Conservation (phyloP, 2,797 vertebrate genomes). For the Anolis apletophallus region DNA sequence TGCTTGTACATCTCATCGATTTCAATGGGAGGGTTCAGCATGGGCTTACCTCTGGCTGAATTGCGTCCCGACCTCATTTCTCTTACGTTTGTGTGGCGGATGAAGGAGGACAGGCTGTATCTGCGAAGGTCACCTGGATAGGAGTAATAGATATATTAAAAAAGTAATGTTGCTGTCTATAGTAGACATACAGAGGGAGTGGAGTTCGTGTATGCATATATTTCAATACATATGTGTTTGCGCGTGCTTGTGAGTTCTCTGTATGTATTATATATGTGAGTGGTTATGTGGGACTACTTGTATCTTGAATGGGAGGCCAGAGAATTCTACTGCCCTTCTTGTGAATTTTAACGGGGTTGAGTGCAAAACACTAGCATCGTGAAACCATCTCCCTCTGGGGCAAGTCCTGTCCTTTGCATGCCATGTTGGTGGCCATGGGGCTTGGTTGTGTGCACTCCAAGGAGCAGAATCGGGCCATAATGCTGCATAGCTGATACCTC, state of each 20-base stretch:
- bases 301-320: constrained; percentile 84
- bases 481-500: constrained; percentile 76
- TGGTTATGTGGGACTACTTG: constrained; percentile 82
- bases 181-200: constrained; percentile 75
- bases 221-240: constrained; percentile 78
- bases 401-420: constrained; percentile 10
- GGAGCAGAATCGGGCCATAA: constrained; percentile 60
- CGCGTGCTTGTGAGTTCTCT: constrained; percentile 78
- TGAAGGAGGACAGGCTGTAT: constrained; percentile 68
- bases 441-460: constrained; percentile 9
- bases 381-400: constrained; percentile 14
- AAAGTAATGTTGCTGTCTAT: constrained; percentile 75
- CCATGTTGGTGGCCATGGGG: constrained; percentile 39
- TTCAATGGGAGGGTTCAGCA: not conserved
- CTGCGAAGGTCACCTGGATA: constrained; percentile 71
- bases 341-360: constrained; percentile 76
- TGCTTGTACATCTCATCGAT: not conserved
- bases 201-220: constrained; percentile 73
- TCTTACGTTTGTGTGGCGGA: constrained; percentile 66
- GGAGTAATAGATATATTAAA: constrained; percentile 72
- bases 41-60: not conserved
- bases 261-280: constrained; percentile 82
- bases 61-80: constrained; percentile 58
- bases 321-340: constrained; percentile 77
- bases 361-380: constrained; percentile 3